phyloP scores from a whole-genome alignment of 2,797 vertebrate genomes.

The Falco columbarius region DNA sequence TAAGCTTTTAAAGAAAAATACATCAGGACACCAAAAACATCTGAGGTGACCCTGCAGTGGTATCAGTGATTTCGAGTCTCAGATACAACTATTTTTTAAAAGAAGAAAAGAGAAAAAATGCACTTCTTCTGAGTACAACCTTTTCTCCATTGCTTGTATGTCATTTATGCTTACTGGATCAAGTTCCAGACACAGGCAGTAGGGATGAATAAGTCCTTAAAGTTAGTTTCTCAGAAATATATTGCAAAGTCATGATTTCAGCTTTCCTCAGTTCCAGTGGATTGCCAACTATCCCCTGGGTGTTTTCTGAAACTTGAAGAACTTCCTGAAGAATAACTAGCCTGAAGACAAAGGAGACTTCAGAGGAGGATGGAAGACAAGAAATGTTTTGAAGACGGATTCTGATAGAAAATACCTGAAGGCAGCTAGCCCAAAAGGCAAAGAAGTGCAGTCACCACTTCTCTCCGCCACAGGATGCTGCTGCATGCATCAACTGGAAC shows the following conservation, averaged over 20 bases:
- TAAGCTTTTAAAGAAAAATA: neutral
- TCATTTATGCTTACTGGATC: neutral
- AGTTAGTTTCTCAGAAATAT: neutral
- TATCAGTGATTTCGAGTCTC: neutral
- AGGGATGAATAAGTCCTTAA: neutral
- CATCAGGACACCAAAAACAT: neutral
- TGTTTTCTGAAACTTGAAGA: neutral
- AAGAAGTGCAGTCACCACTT: neutral
- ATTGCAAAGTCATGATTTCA: neutral
- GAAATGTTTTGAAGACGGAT: neutral
- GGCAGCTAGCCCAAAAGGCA: neutral
- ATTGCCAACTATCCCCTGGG: neutral
- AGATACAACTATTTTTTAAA: neutral
- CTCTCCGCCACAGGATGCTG: neutral
- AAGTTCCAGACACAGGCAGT: neutral
- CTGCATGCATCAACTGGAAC: neutral
- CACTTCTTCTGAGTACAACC: neutral
- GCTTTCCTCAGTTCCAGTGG: neutral
- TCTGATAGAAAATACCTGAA: neutral
- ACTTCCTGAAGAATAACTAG: neutral
- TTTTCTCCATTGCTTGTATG: neutral
- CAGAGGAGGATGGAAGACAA: neutral
- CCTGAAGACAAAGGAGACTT: neutral
- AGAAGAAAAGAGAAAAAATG: neutral
- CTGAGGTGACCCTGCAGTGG: neutral